Evolutionary conservation across 2,113 vertebrate species (phyloP).

Genomic region (Neotoma lepida): DNA sequence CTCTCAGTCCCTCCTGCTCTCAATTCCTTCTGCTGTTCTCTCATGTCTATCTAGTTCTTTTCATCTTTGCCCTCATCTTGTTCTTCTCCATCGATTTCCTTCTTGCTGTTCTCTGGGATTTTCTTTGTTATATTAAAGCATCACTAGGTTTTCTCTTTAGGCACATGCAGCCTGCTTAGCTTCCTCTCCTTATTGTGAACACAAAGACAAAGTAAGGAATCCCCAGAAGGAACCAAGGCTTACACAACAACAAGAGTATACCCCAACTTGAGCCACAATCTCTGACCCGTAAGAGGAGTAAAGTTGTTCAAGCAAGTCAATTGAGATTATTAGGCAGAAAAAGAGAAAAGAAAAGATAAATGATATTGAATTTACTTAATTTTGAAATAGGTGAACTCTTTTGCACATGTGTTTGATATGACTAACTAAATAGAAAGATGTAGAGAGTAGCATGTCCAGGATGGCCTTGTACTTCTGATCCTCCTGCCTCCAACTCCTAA

Average conservation of each 20-base stretch:
- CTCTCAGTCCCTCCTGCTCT: too few relatives aligned
- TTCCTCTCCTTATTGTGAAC: not conserved
- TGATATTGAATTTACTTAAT: not conserved
- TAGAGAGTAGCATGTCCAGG: not conserved
- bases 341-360: not conserved
- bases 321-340: not conserved
- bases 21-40: too few relatives aligned
- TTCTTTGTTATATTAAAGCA: not conserved
- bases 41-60: too few relatives aligned
- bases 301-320: not conserved
- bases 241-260: conserved; percentile 1
- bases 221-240: not conserved
- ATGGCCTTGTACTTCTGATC: not conserved
- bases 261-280: not conserved
- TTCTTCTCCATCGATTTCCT: too few relatives aligned
- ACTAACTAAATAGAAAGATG: not conserved
- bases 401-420: not conserved
- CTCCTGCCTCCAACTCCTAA: not conserved
- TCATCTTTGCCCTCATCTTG: too few relatives aligned
- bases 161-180: not conserved
- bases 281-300: not conserved
- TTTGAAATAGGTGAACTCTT: conserved; percentile 34
- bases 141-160: not conserved
- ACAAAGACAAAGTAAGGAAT: not conserved
- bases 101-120: too few relatives aligned